Conservation (phyloP, 2,113 vertebrate genomes). For the Saguinus imperator region DNA sequence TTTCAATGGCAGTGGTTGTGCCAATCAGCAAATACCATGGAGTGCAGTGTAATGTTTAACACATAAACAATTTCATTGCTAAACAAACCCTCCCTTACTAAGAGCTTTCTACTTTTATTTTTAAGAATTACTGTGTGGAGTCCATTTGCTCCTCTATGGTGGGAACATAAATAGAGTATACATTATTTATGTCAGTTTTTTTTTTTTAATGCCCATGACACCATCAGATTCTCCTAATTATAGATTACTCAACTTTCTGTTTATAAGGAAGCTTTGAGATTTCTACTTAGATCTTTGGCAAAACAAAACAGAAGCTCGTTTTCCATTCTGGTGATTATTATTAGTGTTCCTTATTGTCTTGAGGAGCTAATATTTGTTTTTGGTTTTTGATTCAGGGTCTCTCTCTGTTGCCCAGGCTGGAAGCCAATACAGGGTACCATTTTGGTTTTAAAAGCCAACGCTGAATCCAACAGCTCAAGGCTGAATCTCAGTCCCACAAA, state of each 20-base stretch:
- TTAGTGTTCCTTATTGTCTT: neutral
- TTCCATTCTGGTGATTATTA: neutral
- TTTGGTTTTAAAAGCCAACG: neutral
- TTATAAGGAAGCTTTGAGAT: neutral
- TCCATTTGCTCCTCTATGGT: neutral
- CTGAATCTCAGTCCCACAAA: neutral
- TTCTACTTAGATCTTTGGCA: slow-evolving; percentile 13
- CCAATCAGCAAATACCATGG: slow-evolving; percentile 57
- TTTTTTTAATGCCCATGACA: neutral
- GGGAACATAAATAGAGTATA: neutral
- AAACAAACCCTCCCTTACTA: neutral
- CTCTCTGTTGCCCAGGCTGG: too few relatives aligned
- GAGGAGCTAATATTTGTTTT: neutral
- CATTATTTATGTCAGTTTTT: neutral
- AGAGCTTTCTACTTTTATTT: neutral
- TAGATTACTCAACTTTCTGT: neutral
- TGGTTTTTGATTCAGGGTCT: too few relatives aligned
- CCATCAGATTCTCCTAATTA: neutral
- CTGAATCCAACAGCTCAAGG: neutral
- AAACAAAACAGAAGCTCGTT: neutral
- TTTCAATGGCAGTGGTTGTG: neutral
- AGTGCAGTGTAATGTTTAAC: neutral
- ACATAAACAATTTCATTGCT: neutral
- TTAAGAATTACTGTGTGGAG: neutral
- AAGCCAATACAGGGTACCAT: neutral